Percentiles rank a stretch among this genome's conserved stretches.
phyloP scores from a whole-genome alignment of 2,888 invertebrate species.

The Melieria crassipennis region DNA sequence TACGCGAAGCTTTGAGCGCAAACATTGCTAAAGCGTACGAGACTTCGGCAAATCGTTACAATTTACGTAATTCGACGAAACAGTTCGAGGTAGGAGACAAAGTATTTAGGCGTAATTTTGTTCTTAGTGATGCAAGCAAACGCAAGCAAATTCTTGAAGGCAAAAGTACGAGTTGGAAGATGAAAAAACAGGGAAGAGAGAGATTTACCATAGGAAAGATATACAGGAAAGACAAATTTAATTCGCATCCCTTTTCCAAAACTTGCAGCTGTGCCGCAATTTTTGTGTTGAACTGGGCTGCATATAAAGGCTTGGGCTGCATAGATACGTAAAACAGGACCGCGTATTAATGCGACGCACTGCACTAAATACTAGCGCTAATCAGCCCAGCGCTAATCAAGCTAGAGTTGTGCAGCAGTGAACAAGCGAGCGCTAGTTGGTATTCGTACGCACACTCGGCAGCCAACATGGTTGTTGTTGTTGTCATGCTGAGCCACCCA shows the following conservation, averaged over 20 bases:
- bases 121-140: conserved; percentile 3
- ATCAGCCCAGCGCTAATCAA: no score
- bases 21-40: conserved; percentile 9
- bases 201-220: conserved; percentile 8
- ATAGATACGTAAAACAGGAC: no score
- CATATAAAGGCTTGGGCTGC: no score
- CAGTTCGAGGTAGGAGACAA: conserved; percentile 1
- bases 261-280: no score
- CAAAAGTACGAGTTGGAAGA: conserved; percentile 9
- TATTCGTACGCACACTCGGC: no score
- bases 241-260: neutral
- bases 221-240: neutral
- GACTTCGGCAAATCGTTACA: conserved; percentile 9
- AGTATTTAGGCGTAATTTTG: conserved; percentile 8
- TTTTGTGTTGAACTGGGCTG: no score
- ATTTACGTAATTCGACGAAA: neutral
- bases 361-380: no score
- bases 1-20: neutral
- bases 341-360: no score
- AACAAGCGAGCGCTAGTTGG: no score
- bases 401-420: no score
- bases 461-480: no score
- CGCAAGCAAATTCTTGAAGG: conserved; percentile 15
- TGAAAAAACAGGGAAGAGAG: neutral
- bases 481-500: no score